Evolutionary conservation across 1,140 invertebrate species (phyloP), one percentile per base, ranked within the genome.

Genomic region (Penaeus japonicus): DNA sequence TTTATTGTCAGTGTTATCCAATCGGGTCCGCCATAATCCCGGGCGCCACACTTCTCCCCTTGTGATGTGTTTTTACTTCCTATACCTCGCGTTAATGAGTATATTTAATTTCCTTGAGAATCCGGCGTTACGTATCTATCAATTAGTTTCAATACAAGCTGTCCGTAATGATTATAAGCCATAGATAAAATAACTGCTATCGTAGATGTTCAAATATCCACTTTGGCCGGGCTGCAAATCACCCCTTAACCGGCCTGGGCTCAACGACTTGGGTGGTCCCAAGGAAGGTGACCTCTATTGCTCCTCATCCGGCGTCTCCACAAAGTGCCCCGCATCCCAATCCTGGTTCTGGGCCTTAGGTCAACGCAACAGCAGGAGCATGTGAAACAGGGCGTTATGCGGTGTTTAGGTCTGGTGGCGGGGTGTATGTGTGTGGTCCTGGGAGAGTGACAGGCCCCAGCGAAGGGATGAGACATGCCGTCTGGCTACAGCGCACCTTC

Each of bases 401-500:
- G 39, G 79, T 30, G 83, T 85, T 73, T 47, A 39, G 54, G 22
- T 80, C 79, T 65, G 82, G 82, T 62, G 89, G 75, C 27, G 70
- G 54, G 57, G 55, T 53, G 81, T 47, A 73, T 84, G 89, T 90
- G 89, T 90, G 89, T 90, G 89, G 89, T 90, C 89, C 86, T 27
- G 81, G 27, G 75, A 55, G 89, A 90, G 84, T 90, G 89, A 90
- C 89, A 90, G 89, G 79, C 59, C 86, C 54, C 86, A 89, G 86
- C 87, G 79, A 78, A n/a, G 87, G 79, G 75, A 84, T 85, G 82
- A 82, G 80, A 55, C 84, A 90, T 90, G 89, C 89, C 89, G 86
- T 89, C 86, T 90, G 89, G 89, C 89, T 90, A 85, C 85, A 84
- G 82, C 87, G 85, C 62, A 59, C 78, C 86, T 90, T 90, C 89